Percentiles rank a stretch among this genome's conserved stretches.
Conservation (phyloP, 2,888 invertebrate species). For the Prosopocoilus inquinatus region DNA sequence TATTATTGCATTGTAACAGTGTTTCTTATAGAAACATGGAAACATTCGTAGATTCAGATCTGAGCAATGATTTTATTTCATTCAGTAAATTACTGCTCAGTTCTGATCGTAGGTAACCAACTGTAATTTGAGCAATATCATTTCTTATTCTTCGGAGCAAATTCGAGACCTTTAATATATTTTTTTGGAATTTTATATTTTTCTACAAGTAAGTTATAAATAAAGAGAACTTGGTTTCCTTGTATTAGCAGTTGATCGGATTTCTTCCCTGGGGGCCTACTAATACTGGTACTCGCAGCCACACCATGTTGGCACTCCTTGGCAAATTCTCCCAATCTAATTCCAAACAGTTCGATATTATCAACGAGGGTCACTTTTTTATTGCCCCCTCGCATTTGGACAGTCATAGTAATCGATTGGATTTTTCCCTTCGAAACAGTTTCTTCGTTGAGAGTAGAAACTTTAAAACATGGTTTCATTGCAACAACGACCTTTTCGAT, state of each 20-base stretch:
- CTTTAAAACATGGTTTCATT: constrained; percentile 72
- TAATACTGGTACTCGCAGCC: constrained; percentile 84
- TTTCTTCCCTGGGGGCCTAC: constrained; percentile 69
- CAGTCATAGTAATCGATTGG: constrained; percentile 73
- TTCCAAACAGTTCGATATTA: constrained; percentile 85
- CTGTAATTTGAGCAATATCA: constrained; percentile 31
- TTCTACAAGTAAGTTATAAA: constrained; percentile 53
- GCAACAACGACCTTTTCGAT: constrained; percentile 62
- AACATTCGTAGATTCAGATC: too few species aligned
- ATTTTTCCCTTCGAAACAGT: constrained; percentile 66
- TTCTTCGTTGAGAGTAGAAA: constrained; percentile 56
- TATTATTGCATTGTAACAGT: too few species aligned
- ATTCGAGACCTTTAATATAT: constrained; percentile 73
- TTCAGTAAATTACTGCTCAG: too few species aligned
- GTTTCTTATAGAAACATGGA: too few species aligned
- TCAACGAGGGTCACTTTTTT: constrained; percentile 91
- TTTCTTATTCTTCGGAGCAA: constrained; percentile 69
- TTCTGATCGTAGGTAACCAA: too few species aligned
- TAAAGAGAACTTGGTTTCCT: constrained; percentile 77
- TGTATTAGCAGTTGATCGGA: constrained; percentile 80
- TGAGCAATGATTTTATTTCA: too few species aligned
- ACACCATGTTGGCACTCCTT: constrained; percentile 80
- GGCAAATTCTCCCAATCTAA: constrained; percentile 74
- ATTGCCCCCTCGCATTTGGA: constrained; percentile 77
- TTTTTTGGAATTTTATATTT: constrained; percentile 76